phyloP scores from a whole-genome alignment of 2,888 invertebrate species.

The Elegia similella region DNA sequence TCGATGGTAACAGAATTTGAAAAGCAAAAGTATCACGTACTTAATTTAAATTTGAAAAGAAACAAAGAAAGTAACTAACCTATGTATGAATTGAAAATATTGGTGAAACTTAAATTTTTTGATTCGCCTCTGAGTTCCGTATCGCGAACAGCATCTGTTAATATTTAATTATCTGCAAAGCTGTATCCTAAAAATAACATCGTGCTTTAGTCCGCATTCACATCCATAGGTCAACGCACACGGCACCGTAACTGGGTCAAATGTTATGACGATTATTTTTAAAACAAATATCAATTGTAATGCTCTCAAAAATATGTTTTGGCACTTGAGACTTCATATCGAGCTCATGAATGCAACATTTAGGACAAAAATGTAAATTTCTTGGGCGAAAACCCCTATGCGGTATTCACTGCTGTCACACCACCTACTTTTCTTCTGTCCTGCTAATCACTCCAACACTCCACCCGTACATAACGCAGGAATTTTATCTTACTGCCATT shows the following conservation, averaged over 20 bases:
- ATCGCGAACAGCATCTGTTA: conserved; percentile 68
- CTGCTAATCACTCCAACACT: conserved; percentile 50
- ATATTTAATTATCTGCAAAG: conserved; percentile 80
- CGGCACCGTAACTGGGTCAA: conserved; percentile 75
- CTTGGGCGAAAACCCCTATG: conserved; percentile 48
- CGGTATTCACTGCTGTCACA: conserved; percentile 64
- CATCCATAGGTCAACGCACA: conserved; percentile 78
- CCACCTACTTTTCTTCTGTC: conserved; percentile 35
- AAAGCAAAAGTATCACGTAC: background rate
- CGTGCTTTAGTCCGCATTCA: conserved; percentile 72
- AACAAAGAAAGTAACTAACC: conserved; percentile 69
- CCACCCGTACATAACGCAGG: conserved; percentile 45
- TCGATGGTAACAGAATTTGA: background rate
- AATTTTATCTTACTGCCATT: conserved; percentile 54
- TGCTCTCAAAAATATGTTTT: conserved; percentile 28
- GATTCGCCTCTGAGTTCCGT: conserved; percentile 47
- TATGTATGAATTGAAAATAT: conserved; percentile 43
- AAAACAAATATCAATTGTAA: conserved; percentile 35
- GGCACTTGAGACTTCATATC: conserved; percentile 35
- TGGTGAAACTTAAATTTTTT: conserved; percentile 36
- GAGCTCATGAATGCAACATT: conserved; percentile 30
- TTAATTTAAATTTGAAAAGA: conserved; percentile 9
- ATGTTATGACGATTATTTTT: conserved; percentile 60
- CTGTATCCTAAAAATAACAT: conserved; percentile 79
- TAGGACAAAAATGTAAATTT: conserved; percentile 42